These are phyloP conservation scores for Rhinichthys osculus DNA, from an alignment of 2,797 vertebrate genomes.

Conservation along the genomic window DNA sequence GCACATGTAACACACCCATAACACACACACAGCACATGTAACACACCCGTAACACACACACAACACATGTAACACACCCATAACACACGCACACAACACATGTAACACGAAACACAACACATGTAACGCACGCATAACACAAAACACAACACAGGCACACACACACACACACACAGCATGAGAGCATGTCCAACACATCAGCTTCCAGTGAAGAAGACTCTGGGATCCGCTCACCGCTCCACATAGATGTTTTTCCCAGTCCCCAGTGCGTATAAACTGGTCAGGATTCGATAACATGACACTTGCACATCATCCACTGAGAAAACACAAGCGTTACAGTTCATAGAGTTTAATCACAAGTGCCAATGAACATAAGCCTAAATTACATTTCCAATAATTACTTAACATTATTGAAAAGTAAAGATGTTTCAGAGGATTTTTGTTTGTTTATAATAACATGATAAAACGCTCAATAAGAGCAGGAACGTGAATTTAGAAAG, in stretches of 20 bases:
- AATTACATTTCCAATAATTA: not conserved
- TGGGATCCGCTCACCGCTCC: constrained; percentile 85
- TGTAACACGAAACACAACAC: no score
- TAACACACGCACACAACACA: no score
- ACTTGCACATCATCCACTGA: constrained; percentile 96
- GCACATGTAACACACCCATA: not conserved
- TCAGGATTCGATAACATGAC: constrained; percentile 95
- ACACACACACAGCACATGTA: not conserved
- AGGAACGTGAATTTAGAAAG: not conserved
- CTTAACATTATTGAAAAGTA: not conserved
- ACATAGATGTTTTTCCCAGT: constrained; percentile 99
- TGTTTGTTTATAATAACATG: not conserved
- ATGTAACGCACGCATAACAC: no score
- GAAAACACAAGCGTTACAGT: constrained; percentile 46
- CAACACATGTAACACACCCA: no score
- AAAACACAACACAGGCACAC: not conserved
- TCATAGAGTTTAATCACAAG: not conserved
- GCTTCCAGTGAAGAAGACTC: no score
- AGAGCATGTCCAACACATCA: not conserved
- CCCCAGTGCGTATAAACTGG: constrained; percentile 94
- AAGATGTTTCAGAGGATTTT: not conserved
- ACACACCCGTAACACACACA: not conserved
- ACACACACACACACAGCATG: not conserved
- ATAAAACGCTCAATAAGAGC: not conserved
- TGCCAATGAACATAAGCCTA: not conserved